phyloP scores from a whole-genome alignment of 2,113 vertebrate genomes.

The Oxyura jamaicensis region DNA sequence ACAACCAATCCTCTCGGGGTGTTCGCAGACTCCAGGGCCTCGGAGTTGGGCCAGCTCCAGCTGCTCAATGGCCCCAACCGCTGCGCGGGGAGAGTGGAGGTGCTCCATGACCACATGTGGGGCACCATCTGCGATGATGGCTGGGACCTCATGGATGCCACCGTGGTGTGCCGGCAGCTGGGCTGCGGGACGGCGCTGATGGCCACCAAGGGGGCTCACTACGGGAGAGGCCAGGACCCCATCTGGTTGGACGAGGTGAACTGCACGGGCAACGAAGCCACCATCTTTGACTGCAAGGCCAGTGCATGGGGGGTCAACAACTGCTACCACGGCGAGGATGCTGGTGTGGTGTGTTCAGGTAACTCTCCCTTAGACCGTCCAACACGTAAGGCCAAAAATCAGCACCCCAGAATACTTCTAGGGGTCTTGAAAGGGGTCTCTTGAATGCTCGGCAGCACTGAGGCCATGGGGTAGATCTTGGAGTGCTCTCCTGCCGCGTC shows the following conservation, averaged over 20 bases:
- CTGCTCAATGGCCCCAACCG: not conserved
- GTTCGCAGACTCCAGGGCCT: not conserved
- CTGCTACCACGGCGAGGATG: not conserved
- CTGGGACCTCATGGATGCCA: not conserved
- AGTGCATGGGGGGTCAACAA: not conserved
- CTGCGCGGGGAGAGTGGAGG: conserved; percentile 2
- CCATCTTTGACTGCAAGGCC: not conserved
- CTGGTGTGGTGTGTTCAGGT: conserved; percentile 57
- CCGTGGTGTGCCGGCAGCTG: conserved; percentile 27
- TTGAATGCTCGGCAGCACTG: not conserved
- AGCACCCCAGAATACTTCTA: no score
- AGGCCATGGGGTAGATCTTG: not conserved
- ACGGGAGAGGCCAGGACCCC: not conserved
- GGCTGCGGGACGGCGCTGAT: not conserved
- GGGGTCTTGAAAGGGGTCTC: not conserved
- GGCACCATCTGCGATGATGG: not conserved
- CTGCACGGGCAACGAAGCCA: not conserved
- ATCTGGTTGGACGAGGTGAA: not conserved
- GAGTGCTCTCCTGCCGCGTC: accelerated
- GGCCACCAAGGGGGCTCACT: not conserved
- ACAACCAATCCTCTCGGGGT: not conserved
- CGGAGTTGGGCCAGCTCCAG: not conserved
- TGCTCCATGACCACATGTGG: not conserved
- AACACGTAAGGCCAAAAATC: not conserved
- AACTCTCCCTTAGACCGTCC: not conserved